Evolutionary conservation across 2,113 vertebrate genomes (phyloP).

Genomic region (Galeopterus variegatus): DNA sequence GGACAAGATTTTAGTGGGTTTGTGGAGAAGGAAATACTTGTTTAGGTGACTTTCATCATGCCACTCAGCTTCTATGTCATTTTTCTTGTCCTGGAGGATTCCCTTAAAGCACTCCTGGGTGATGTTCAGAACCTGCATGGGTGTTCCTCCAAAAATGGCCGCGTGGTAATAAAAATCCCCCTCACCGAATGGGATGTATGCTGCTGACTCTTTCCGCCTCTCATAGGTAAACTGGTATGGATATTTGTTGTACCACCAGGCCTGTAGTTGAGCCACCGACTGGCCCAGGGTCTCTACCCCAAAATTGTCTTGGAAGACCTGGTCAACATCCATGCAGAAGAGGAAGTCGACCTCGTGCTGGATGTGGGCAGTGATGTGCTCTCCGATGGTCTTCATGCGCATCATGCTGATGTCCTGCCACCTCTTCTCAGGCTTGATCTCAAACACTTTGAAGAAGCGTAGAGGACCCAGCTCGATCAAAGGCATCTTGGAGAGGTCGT

Average conservation of each 20-base stretch:
- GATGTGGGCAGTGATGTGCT: slow-evolving; percentile 78
- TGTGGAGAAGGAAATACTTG: slow-evolving; percentile 86
- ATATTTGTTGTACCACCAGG: slow-evolving; percentile 82
- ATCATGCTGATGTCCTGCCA: slow-evolving; percentile 89
- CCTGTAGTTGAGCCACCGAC: slow-evolving; percentile 85
- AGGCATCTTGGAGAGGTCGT: slow-evolving; percentile 80
- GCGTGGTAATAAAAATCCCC: slow-evolving; percentile 87
- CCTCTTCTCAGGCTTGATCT: slow-evolving; percentile 72
- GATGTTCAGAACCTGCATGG: slow-evolving; percentile 80
- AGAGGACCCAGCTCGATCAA: slow-evolving; percentile 71
- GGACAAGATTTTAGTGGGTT: slow-evolving; percentile 86
- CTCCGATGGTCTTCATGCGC: slow-evolving; percentile 85
- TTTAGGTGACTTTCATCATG: slow-evolving; percentile 88
- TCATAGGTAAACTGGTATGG: slow-evolving; percentile 80
- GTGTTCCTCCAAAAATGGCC: slow-evolving; percentile 85
- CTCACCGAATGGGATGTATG: slow-evolving; percentile 78
- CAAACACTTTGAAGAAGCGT: slow-evolving; percentile 79
- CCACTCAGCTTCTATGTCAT: slow-evolving; percentile 84
- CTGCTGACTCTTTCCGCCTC: slow-evolving; percentile 78
- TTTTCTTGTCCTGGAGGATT: slow-evolving; percentile 84
- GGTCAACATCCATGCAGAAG: slow-evolving; percentile 88
- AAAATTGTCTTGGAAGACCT: slow-evolving; percentile 81
- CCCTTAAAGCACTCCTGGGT: slow-evolving; percentile 81
- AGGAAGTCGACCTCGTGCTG: slow-evolving; percentile 84
- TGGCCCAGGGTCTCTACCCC: slow-evolving; percentile 84